These are phyloP conservation scores for Thunnus albacares DNA, from an alignment of 2,797 vertebrate genomes.

Conservation along the genomic window DNA sequence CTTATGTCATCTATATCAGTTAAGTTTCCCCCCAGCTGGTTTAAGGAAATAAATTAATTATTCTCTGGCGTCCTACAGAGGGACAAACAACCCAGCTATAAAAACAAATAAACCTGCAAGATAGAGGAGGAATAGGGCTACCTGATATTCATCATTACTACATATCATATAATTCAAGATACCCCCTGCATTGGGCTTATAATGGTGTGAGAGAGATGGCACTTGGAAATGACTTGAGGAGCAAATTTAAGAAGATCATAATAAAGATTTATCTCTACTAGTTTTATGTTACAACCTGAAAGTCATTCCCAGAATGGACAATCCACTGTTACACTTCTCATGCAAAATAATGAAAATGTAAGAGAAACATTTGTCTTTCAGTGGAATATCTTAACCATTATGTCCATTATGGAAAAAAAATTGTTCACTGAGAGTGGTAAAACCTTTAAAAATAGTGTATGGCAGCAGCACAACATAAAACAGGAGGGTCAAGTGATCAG, in stretches of 20 bases:
- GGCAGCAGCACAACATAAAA: not conserved
- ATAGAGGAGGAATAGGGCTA: not conserved
- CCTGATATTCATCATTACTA: not conserved
- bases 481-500: not conserved
- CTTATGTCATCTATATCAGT: not conserved
- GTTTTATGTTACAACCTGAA: not conserved
- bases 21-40: not conserved
- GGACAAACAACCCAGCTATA: not conserved
- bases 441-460: not conserved
- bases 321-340: not conserved
- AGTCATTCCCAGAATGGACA: not conserved
- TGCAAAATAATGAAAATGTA: not conserved
- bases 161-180: not conserved
- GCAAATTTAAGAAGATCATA: not conserved
- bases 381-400: not conserved
- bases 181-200: not conserved
- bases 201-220: not conserved
- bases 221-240: not conserved
- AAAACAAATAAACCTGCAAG: not conserved
- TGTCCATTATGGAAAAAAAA: not conserved
- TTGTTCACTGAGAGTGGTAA: not conserved
- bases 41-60: constrained; percentile 7
- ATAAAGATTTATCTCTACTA: not conserved
- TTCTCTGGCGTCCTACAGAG: not conserved
- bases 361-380: too few species aligned